A percentile compares a stretch with the other conserved stretches of the same genome.
phyloP scores from a whole-genome alignment of 2,888 invertebrate species.

The Hirtodrosophila confusa region DNA sequence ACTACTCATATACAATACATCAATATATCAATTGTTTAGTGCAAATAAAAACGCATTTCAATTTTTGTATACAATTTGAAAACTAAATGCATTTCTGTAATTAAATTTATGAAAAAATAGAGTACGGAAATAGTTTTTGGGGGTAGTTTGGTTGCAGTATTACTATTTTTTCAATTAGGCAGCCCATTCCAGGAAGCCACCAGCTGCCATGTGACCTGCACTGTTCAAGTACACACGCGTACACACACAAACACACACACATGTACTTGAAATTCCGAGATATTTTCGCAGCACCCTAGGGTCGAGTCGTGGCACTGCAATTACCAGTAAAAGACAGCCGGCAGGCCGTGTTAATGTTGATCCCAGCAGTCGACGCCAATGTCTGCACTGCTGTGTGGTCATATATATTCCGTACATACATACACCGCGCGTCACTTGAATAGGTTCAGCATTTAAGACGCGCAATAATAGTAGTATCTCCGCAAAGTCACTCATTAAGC shows the following conservation, averaged over 20 bases:
- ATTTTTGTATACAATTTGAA: slow-evolving; percentile 58
- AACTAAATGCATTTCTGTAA: slow-evolving; percentile 69
- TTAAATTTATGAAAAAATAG: slow-evolving; percentile 43
- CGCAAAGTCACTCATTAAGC: no score
- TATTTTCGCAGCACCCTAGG: slow-evolving; percentile 75
- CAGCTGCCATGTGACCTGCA: slow-evolving; percentile 63
- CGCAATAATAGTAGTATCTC: no score
- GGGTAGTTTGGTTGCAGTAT: slow-evolving; percentile 19
- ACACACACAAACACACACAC: slow-evolving; percentile 24
- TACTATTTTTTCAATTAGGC: slow-evolving; percentile 35
- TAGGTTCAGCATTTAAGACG: no score
- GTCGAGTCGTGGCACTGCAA: slow-evolving; percentile 69
- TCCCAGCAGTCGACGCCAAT: slow-evolving; percentile 53
- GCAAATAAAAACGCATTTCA: slow-evolving; percentile 49
- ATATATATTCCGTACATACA: slow-evolving; percentile 7
- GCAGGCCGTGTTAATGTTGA: slow-evolving; percentile 49
- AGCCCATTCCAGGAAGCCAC: slow-evolving; percentile 49
- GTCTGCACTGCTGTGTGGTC: slow-evolving; percentile 29
- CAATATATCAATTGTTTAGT: slow-evolving; percentile 41
- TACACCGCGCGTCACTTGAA: neutral
- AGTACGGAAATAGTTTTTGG: slow-evolving; percentile 32
- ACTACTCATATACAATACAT: slow-evolving; percentile 44
- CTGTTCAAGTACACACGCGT: slow-evolving; percentile 57
- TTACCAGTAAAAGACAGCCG: slow-evolving; percentile 61
- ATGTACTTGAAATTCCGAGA: slow-evolving; percentile 77